phyloP scores from a whole-genome alignment of 2,888 invertebrate species.

The Micoletzkya japonica region DNA sequence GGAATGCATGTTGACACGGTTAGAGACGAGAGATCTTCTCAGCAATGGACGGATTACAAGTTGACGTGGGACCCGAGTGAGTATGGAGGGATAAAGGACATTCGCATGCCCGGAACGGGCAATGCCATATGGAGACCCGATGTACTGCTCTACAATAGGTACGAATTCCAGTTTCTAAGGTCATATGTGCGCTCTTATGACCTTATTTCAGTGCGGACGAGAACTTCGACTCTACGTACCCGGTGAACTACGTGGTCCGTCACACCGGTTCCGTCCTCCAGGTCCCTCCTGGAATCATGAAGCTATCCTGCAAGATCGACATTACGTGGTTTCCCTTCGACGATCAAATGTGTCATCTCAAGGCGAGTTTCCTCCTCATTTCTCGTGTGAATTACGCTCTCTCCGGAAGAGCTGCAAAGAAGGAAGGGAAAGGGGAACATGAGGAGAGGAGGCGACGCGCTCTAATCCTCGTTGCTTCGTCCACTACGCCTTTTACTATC shows the following conservation, averaged over 20 bases:
- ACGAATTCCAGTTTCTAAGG: neutral
- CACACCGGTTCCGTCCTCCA: conserved; percentile 89
- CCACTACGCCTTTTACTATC: neutral
- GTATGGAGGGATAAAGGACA: conserved; percentile 52
- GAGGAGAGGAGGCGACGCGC: no score
- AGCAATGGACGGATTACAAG: conserved; percentile 54
- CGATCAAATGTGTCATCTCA: conserved; percentile 69
- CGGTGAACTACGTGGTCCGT: conserved; percentile 74
- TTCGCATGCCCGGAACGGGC: conserved; percentile 48
- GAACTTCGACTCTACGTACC: conserved; percentile 55
- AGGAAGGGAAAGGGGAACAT: no score
- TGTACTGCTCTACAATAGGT: conserved; percentile 52
- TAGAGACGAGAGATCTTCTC: neutral
- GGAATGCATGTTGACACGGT: neutral
- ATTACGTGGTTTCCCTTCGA: conserved; percentile 77
- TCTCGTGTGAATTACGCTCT: neutral
- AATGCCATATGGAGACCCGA: conserved; percentile 54
- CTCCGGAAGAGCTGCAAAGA: no score
- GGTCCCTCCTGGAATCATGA: conserved; percentile 79
- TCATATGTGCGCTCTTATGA: neutral
- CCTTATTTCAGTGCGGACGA: conserved; percentile 41
- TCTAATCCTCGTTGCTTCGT: no score
- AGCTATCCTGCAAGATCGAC: conserved; percentile 83
- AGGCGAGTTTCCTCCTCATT: conserved; percentile 31
- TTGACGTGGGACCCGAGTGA: conserved; percentile 52